Conservation (phyloP, 2,113 vertebrate genomes). For the Phrynosoma platyrhinos region DNA sequence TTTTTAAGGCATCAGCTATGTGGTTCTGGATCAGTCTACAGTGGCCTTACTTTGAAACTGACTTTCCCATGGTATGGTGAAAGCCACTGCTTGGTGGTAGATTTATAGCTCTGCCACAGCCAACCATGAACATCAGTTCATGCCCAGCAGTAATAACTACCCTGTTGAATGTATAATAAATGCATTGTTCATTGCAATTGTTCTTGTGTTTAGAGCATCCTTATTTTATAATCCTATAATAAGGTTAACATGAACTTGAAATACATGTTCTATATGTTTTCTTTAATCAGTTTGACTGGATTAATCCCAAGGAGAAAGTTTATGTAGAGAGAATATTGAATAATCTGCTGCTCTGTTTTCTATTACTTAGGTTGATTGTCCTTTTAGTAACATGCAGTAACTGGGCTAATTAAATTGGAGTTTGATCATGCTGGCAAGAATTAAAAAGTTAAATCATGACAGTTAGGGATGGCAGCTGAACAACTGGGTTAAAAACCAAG, state of each 20-base stretch:
- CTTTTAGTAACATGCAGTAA: not conserved
- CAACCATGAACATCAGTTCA: not conserved
- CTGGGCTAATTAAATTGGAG: not conserved
- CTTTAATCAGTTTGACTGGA: not conserved
- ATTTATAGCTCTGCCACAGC: not conserved
- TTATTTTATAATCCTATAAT: not conserved
- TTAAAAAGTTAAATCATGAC: not conserved
- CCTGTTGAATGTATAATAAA: not conserved
- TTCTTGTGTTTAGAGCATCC: not conserved
- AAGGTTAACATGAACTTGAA: slow-evolving; percentile 1
- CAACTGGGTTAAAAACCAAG: not conserved
- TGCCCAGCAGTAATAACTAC: not conserved
- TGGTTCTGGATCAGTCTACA: not conserved
- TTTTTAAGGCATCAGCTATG: not conserved
- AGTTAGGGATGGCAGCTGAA: no score
- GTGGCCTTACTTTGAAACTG: not conserved
- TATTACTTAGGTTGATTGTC: not conserved
- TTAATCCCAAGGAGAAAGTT: not conserved
- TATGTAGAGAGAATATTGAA: not conserved
- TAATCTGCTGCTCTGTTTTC: not conserved
- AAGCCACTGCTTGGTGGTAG: not conserved
- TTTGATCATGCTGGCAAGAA: no score
- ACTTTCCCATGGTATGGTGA: not conserved
- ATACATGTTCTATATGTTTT: not conserved
- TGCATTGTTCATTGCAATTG: not conserved